Conservation (phyloP, 2,888 invertebrate genomes). For the Allolobophora icterica region DNA sequence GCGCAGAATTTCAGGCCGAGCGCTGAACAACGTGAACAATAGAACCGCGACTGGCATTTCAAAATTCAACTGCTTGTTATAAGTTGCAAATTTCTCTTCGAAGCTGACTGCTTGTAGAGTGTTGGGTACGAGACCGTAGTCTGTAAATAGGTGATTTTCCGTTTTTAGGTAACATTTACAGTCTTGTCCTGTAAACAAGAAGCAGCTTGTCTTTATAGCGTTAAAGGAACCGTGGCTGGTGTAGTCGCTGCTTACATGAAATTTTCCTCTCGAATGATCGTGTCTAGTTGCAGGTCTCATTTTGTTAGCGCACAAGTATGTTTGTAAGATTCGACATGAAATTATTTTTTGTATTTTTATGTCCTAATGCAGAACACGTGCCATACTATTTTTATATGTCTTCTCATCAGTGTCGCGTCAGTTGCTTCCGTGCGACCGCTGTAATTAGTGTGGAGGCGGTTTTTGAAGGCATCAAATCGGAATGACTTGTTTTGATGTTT, state of each 20-base stretch:
- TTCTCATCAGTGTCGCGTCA: background rate
- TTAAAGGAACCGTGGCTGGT: background rate
- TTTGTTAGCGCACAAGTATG: background rate
- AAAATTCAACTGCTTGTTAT: background rate
- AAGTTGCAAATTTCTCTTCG: background rate
- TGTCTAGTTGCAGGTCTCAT: background rate
- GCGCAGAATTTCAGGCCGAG: background rate
- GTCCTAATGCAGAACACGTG: background rate
- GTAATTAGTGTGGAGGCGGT: background rate
- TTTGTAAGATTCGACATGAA: constrained; percentile 17
- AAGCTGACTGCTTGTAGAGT: background rate
- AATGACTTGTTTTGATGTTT: background rate
- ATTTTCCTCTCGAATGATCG: background rate
- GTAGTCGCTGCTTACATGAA: background rate
- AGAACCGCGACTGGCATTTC: background rate
- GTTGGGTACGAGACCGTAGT: background rate
- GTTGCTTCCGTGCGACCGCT: background rate
- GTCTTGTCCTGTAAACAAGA: background rate
- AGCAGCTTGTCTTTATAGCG: too few relatives aligned
- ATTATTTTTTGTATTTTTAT: background rate
- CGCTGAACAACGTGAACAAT: background rate
- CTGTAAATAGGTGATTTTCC: constrained; percentile 3
- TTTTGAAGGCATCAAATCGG: background rate
- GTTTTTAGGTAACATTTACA: background rate
- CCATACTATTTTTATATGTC: background rate